Evolutionary conservation across 2,888 invertebrate species (phyloP).

Genomic region (Blastobasis lacticolella): DNA sequence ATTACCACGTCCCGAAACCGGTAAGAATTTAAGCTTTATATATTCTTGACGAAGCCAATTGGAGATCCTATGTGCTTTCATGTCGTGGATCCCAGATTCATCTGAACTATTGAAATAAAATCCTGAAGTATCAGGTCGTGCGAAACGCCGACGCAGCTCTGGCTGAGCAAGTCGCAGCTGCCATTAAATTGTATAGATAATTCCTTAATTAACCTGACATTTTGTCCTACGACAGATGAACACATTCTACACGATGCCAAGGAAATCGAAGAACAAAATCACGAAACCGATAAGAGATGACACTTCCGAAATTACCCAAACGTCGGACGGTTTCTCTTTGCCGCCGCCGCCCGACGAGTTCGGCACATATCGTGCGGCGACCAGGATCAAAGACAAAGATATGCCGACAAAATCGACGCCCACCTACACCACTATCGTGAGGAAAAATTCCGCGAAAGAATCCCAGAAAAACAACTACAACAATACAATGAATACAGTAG

Average conservation of each 20-base stretch:
- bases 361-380: constrained; percentile 53
- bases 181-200: too few relatives aligned
- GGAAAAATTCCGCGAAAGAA: constrained; percentile 44
- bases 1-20: constrained; percentile 52
- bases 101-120: too few relatives aligned
- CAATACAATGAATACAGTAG: constrained; percentile 58
- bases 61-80: too few relatives aligned
- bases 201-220: too few relatives aligned
- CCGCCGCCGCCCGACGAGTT: constrained; percentile 67
- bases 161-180: too few relatives aligned
- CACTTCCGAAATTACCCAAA: constrained; percentile 56
- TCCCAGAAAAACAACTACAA: constrained; percentile 37
- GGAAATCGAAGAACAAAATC: constrained; percentile 53
- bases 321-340: constrained; percentile 59
- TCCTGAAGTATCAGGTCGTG: too few relatives aligned
- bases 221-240: constrained; percentile 39
- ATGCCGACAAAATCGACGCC: constrained; percentile 48
- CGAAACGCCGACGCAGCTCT: too few relatives aligned
- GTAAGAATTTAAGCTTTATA: constrained; percentile 22
- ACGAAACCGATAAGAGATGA: constrained; percentile 58
- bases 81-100: too few relatives aligned
- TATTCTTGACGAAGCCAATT: too few relatives aligned
- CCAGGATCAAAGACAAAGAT: constrained; percentile 54
- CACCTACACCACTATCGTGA: constrained; percentile 48
- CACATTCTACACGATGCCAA: constrained; percentile 66